phyloP scores from a whole-genome alignment of 2,113 vertebrate species.

The Cyanoderma ruficeps region DNA sequence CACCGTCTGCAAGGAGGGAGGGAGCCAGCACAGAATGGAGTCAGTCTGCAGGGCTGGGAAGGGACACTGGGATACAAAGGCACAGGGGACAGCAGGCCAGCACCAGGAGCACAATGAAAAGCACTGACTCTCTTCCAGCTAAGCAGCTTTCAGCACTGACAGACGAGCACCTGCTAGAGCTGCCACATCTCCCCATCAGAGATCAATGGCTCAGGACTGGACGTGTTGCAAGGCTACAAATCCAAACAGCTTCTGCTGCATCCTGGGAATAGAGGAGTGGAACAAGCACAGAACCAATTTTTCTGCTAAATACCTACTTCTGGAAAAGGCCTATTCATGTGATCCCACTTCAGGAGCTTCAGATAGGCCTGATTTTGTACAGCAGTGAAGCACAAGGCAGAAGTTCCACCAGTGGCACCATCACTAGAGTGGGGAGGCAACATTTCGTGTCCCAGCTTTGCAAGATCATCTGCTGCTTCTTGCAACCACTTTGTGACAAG shows the following conservation, averaged over 20 bases:
- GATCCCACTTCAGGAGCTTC: conserved; percentile 91
- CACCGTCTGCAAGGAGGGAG: conserved; percentile 76
- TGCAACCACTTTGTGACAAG: conserved; percentile 90
- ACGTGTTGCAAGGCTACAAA: neutral
- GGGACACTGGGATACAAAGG: neutral
- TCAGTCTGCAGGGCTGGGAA: neutral
- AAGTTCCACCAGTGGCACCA: conserved; percentile 31
- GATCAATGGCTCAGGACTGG: neutral
- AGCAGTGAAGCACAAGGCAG: conserved; percentile 39
- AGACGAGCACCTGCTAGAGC: neutral
- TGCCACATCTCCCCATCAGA: neutral
- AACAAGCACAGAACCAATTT: neutral
- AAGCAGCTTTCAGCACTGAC: neutral
- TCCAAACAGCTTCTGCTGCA: neutral
- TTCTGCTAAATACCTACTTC: conserved; percentile 79
- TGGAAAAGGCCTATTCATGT: conserved; percentile 84
- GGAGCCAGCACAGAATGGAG: neutral
- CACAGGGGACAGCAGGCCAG: neutral
- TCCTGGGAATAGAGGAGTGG: neutral
- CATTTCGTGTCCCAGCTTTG: conserved; percentile 36
- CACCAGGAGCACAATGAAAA: neutral
- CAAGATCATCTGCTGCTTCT: conserved; percentile 80
- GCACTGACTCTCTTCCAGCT: neutral
- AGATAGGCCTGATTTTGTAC: conserved; percentile 91
- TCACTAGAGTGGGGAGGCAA: neutral